phyloP scores from a whole-genome alignment of 2,888 invertebrate genomes.

The Rhagonycha lutea region DNA sequence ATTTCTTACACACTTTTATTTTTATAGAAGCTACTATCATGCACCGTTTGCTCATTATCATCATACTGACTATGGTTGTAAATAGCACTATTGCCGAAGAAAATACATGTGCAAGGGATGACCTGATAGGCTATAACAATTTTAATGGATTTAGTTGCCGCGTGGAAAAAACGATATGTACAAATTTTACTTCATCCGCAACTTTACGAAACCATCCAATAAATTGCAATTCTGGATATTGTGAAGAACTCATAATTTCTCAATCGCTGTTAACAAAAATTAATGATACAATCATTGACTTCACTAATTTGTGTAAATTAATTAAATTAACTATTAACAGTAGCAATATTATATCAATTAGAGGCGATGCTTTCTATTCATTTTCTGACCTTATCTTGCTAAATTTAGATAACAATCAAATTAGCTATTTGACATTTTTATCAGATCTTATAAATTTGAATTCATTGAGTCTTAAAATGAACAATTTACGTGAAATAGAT shows the following conservation, averaged over 20 bases:
- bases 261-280: background rate
- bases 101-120: background rate
- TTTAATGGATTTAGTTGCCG: too few species aligned
- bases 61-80: background rate
- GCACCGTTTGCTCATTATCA: background rate
- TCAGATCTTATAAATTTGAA: background rate
- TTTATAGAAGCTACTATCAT: background rate
- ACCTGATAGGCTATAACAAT: too few species aligned
- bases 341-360: background rate
- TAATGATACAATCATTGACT: background rate
- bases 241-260: background rate
- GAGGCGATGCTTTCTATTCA: background rate
- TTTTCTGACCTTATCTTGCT: background rate
- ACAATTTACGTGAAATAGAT: background rate
- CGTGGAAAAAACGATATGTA: background rate
- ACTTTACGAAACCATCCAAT: background rate
- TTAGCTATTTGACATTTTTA: background rate
- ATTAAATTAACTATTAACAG: background rate
- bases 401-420: background rate
- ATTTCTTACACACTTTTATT: background rate
- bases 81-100: background rate
- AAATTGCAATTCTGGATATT: background rate
- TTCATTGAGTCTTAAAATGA: background rate
- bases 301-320: background rate
- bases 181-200: background rate